A percentile compares a stretch with the other conserved stretches of the same genome.
Conservation (phyloP, 2,113 vertebrate genomes). For the Alexandromys fortis region DNA sequence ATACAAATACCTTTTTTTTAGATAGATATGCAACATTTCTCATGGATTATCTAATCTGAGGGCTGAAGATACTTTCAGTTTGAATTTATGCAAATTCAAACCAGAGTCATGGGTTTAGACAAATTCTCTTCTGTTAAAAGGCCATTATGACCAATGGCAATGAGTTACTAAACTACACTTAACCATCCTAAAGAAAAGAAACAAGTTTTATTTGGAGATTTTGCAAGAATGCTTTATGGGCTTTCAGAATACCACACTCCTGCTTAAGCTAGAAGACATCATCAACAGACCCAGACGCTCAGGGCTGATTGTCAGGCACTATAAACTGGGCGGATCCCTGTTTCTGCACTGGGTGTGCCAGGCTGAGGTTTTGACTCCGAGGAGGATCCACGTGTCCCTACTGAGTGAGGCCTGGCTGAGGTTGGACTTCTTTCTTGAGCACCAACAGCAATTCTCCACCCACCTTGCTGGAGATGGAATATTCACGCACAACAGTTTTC, state of each 20-base stretch:
- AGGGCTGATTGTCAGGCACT: neutral
- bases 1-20: neutral
- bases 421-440: neutral
- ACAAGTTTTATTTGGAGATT: conserved; percentile 52
- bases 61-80: neutral
- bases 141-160: neutral
- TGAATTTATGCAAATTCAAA: neutral
- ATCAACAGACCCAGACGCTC: neutral
- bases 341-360: neutral
- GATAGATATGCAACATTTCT: neutral
- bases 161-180: neutral
- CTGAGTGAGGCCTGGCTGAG: neutral
- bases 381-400: neutral
- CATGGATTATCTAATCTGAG: neutral
- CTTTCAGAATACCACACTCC: neutral
- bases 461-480: accelerated
- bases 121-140: neutral
- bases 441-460: neutral
- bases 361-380: accelerated
- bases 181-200: conserved; percentile 1
- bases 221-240: conserved; percentile 11
- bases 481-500: conserved; percentile 32
- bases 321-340: neutral
- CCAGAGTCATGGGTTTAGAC: neutral
- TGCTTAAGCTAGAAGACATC: neutral